These are phyloP conservation scores for Rhinichthys klamathensis DNA, from an alignment of 2,113 vertebrate genomes.

Conservation along the genomic window DNA sequence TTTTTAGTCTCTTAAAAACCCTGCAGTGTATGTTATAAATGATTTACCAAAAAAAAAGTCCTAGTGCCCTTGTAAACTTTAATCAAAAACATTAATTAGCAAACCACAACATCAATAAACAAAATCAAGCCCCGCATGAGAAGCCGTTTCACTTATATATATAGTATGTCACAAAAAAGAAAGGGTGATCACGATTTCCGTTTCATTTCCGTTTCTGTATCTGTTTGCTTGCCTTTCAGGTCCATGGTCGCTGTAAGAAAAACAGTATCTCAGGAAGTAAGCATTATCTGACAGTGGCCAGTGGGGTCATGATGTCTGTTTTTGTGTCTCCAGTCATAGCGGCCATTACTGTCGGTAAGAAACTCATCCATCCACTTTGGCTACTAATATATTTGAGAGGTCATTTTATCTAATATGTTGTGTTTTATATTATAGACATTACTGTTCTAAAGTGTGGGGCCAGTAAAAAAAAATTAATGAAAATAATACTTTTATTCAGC, in stretches of 20 bases:
- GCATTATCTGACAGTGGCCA: constrained; percentile 86
- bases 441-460: no score
- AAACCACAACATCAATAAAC: no score
- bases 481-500: no score
- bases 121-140: no score
- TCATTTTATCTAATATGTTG: background rate
- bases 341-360: constrained; percentile 83
- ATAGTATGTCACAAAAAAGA: background rate
- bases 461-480: no score
- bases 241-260: constrained; percentile 85
- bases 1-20: no score
- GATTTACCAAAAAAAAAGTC: background rate
- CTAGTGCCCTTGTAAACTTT: background rate
- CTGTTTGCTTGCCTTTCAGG: constrained; percentile 67
- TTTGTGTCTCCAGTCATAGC: constrained; percentile 87
- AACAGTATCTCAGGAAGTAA: constrained; percentile 88
- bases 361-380: background rate
- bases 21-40: background rate
- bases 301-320: constrained; percentile 85
- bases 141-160: background rate
- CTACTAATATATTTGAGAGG: background rate
- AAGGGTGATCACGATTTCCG: background rate
- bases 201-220: background rate
- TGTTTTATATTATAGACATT: no score
- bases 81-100: no score